Percentiles rank a stretch among this genome's conserved stretches.
Evolutionary conservation across 1,140 invertebrate genomes (phyloP).

Genomic region (Oedothorax gibbosus): DNA sequence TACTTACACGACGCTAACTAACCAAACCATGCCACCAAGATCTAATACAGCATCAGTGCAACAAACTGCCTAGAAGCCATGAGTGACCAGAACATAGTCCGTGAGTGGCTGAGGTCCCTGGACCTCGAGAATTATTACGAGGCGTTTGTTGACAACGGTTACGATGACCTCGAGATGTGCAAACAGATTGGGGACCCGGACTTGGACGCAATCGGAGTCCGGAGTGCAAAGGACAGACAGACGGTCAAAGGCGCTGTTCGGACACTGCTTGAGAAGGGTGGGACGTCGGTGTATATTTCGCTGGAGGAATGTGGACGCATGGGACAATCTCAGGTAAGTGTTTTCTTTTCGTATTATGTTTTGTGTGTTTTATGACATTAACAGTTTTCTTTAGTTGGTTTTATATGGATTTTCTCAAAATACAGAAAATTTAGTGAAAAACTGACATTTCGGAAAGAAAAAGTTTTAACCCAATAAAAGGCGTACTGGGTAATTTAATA

Average conservation of each 20-base stretch:
- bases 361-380: too few species aligned
- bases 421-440: too few species aligned
- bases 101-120: slow-evolving; percentile 91
- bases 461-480: too few species aligned
- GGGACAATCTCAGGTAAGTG: background rate
- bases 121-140: slow-evolving; percentile 91
- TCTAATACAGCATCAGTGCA: background rate
- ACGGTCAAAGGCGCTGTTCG: slow-evolving; percentile 85
- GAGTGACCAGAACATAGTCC: slow-evolving; percentile 81
- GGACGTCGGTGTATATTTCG: slow-evolving; percentile 93
- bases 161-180: slow-evolving; percentile 95
- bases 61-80: slow-evolving; percentile 6
- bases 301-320: slow-evolving; percentile 75
- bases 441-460: too few species aligned
- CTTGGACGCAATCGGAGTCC: slow-evolving; percentile 92
- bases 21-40: too few species aligned
- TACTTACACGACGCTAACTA: too few species aligned
- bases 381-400: too few species aligned
- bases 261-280: slow-evolving; percentile 88
- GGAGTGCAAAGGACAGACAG: slow-evolving; percentile 82
- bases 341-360: too few species aligned
- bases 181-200: slow-evolving; percentile 96
- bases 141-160: slow-evolving; percentile 95
- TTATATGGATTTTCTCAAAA: too few species aligned
- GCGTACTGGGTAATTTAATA: too few species aligned